Evolutionary conservation across 2,888 invertebrate genomes (phyloP), one percentile per base, ranked within the genome.

Genomic region (Tryphoninae sp.): DNA sequence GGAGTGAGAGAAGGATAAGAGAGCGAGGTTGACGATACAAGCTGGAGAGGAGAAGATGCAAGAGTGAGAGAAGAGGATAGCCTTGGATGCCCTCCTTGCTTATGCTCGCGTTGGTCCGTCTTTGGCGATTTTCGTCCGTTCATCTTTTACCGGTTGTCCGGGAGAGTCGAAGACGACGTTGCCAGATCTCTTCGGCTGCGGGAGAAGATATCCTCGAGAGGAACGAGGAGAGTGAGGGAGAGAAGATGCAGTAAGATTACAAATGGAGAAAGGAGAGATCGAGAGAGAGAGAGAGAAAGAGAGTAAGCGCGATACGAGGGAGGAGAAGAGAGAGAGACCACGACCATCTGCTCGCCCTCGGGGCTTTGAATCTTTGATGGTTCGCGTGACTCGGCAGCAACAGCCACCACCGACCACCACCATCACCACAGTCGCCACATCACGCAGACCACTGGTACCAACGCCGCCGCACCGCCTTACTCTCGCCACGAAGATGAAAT

Each of bases 271-370:
- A 62, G 74, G 76, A 68, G 72, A 65, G 82, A 81, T 72, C 84
- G 84, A 55, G 80, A 65, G 51, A 77, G 76, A 59, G 33, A 33
- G 33, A 33, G 33, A 33, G 33, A 77, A 72, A 73, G 77, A 76
- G 62, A 81, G 72, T 49, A 71, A 77, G 71, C 65, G 62, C 67
- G 76, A 77, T 26, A 26, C 26, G 83, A 83, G 84, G 84, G 33
- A 33, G 33, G 26, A 26, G 26, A 26, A 33, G 33, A 33, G 33
- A 19, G 55, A 22, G 55, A 55, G 55, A 55, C 19, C 84, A 85
- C 87, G 89, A 90, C 90, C 91, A 91, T 91, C 91, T 91, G 91
- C 90, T 88, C 84, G 90, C 89, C 90, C 91, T 89, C 88, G 84
- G 89, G 88, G 89, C 88, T 89, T 88, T 91, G 90, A 89, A 91